Evolutionary conservation across 2,113 vertebrate genomes (phyloP).

Genomic region (Stigmatopora argus): DNA sequence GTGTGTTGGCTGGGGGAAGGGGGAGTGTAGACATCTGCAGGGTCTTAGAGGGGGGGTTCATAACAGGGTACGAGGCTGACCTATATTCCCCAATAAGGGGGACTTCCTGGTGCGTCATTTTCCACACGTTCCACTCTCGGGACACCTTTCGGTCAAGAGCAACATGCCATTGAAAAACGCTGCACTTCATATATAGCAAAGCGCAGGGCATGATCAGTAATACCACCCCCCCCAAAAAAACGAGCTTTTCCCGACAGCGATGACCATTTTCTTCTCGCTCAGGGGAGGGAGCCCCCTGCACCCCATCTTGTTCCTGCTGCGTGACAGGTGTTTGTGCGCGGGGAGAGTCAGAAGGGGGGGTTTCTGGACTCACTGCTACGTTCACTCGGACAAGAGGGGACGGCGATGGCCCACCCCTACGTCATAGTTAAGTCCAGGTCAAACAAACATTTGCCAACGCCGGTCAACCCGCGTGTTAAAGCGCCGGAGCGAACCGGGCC

Average conservation of each 20-base stretch:
- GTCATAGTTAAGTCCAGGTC: conserved; percentile 27
- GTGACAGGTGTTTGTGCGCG: conserved; percentile 51
- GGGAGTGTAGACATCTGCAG: conserved; percentile 44
- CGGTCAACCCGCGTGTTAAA: conserved; percentile 25
- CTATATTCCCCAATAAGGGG: conserved; percentile 58
- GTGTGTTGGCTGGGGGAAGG: conserved; percentile 40
- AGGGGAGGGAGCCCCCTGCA: conserved; percentile 8
- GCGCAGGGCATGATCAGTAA: background rate
- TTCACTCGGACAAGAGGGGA: conserved; percentile 45
- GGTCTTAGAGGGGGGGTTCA: conserved; percentile 45
- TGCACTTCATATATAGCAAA: conserved; percentile 1
- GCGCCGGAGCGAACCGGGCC: background rate
- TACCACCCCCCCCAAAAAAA: background rate
- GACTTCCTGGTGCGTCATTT: conserved; percentile 25
- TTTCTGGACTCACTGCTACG: conserved; percentile 31
- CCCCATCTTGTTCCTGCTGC: conserved; percentile 28
- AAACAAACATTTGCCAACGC: conserved; percentile 61
- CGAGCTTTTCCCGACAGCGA: background rate
- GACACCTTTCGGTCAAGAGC: background rate
- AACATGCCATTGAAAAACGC: conserved; percentile 1
- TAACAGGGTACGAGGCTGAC: conserved; percentile 58
- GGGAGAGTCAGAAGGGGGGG: conserved; percentile 14
- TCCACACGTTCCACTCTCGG: background rate
- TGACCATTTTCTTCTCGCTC: conserved; percentile 3
- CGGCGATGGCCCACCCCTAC: conserved; percentile 25